phyloP scores from a whole-genome alignment of 2,113 vertebrate genomes.

The Brevimyrus niger region DNA sequence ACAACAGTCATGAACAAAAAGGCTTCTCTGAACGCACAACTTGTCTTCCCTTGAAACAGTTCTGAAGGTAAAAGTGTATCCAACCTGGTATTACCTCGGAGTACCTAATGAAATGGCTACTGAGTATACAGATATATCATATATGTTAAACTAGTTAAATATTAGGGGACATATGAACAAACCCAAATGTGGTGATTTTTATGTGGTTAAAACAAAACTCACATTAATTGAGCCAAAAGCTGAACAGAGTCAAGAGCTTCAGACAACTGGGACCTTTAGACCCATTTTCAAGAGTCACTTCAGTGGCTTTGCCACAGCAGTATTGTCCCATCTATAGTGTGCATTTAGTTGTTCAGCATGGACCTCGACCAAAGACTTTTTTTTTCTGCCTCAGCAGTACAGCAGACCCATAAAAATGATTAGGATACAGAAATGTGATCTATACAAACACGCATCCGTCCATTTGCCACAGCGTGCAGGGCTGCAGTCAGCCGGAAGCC shows the following conservation, averaged over 20 bases:
- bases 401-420: background rate
- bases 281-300: background rate
- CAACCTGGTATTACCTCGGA: background rate
- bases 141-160: background rate
- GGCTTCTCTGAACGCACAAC: background rate
- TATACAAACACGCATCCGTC: background rate
- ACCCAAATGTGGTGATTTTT: background rate
- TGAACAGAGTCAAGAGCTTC: background rate
- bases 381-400: background rate
- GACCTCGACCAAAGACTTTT: background rate
- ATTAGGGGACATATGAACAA: background rate
- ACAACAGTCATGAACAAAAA: background rate
- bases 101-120: background rate
- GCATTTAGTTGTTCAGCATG: background rate
- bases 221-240: background rate
- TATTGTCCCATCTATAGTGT: conserved; percentile 2
- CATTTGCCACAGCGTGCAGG: background rate
- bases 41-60: background rate
- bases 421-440: background rate
- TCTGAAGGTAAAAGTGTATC: background rate
- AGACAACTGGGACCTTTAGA: background rate
- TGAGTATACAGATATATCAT: background rate
- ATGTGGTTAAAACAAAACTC: background rate
- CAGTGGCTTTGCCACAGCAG: background rate
- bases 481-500: background rate